Evolutionary conservation across 2,113 vertebrate genomes (phyloP).

Genomic region (Mastomys coucha): DNA sequence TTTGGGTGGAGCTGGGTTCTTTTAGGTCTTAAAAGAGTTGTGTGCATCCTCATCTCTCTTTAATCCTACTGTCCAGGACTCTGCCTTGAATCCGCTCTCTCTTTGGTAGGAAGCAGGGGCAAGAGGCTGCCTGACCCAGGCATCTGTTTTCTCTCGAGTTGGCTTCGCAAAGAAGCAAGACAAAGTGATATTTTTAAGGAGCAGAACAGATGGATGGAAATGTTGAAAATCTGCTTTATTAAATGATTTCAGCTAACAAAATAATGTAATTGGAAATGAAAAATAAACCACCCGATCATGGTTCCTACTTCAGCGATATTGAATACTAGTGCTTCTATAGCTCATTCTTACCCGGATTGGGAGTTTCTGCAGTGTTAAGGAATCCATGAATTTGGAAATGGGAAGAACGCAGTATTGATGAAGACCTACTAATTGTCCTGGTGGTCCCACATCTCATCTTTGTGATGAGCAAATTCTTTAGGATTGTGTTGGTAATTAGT

Average conservation of each 20-base stretch:
- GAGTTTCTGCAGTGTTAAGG: conserved; percentile 29
- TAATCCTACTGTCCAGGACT: not conserved
- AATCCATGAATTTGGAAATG: conserved; percentile 19
- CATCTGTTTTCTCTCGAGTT: not conserved
- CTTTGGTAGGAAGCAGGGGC: not conserved
- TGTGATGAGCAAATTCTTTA: not conserved
- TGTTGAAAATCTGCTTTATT: conserved; percentile 72
- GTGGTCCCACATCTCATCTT: not conserved
- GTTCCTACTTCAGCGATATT: conserved; percentile 29
- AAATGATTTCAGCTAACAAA: conserved; percentile 59
- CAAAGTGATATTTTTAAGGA: conserved; percentile 28
- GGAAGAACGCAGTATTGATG: not conserved
- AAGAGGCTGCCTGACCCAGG: conserved; percentile 9
- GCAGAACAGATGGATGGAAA: conserved; percentile 67
- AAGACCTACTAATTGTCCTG: not conserved
- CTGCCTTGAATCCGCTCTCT: not conserved
- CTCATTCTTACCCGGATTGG: not conserved
- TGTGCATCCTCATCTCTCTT: not conserved
- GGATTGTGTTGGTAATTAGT: not conserved
- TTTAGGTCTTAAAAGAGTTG: not conserved
- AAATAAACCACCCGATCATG: not conserved
- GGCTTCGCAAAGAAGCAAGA: conserved; percentile 33
- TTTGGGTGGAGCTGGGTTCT: not conserved
- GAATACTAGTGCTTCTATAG: conserved; percentile 46
- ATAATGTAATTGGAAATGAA: conserved; percentile 56